phyloP scores from a whole-genome alignment of 1,140 invertebrate species.

The Teleopsis dalmanni region DNA sequence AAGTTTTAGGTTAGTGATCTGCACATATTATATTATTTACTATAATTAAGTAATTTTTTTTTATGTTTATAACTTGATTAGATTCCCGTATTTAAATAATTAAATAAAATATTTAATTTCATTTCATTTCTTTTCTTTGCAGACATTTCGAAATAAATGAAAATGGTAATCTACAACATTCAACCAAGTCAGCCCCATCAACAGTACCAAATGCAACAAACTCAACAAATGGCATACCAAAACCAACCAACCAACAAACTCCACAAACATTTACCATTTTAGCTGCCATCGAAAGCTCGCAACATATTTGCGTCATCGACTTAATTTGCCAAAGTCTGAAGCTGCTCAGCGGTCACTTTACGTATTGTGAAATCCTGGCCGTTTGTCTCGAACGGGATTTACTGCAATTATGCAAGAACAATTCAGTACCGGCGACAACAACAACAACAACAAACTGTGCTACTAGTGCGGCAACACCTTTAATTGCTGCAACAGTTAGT shows the following conservation, averaged over 20 bases:
- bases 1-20: too few species aligned
- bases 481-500: too few species aligned
- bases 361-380: conserved; percentile 42
- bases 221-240: conserved; percentile 5
- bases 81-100: too few species aligned
- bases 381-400: conserved; percentile 36
- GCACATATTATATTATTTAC: too few species aligned
- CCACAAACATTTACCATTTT: conserved; percentile 43
- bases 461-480: not conserved
- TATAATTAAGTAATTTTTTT: too few species aligned
- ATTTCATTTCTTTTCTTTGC: too few species aligned
- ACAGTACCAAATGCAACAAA: conserved; percentile 16
- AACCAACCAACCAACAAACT: conserved; percentile 19
- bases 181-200: conserved; percentile 9
- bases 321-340: conserved; percentile 45
- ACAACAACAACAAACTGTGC: conserved; percentile 1
- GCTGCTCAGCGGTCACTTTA: conserved; percentile 40
- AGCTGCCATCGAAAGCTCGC: conserved; percentile 44
- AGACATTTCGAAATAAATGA: too few species aligned
- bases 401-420: conserved; percentile 35
- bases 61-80: too few species aligned
- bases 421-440: conserved; percentile 2
- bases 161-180: too few species aligned
- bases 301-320: conserved; percentile 43
- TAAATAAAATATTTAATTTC: too few species aligned